Conservation (phyloP, 2,888 invertebrate genomes). For the Yponomeuta sedellus region DNA sequence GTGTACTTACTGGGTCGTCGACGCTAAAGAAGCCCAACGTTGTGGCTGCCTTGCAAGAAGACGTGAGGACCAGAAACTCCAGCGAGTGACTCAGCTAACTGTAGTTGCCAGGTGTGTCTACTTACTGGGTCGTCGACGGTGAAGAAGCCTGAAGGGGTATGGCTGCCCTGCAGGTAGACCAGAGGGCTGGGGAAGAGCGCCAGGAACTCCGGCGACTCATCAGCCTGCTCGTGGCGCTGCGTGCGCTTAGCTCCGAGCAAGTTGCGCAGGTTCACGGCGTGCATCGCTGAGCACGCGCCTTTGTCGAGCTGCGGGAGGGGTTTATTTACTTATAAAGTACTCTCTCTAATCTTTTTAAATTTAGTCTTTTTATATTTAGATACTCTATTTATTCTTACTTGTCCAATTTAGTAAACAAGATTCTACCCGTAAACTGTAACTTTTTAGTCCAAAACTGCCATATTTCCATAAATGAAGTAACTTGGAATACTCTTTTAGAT, state of each 20-base stretch:
- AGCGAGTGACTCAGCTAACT: too few species aligned
- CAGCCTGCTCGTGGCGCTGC: conserved; percentile 96
- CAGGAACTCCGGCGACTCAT: conserved; percentile 97
- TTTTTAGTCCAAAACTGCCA: too few species aligned
- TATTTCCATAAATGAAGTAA: too few species aligned
- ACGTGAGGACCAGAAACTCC: too few species aligned
- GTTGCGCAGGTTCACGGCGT: conserved; percentile 98
- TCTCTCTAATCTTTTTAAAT: too few species aligned
- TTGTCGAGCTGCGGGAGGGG: conserved; percentile 85
- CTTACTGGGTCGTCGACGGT: conserved; percentile 93
- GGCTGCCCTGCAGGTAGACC: conserved; percentile 97
- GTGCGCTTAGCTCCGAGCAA: conserved; percentile 96
- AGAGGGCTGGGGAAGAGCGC: conserved; percentile 93
- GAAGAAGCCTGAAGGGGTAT: conserved; percentile 97
- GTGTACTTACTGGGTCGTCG: not conserved
- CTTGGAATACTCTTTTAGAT: too few species aligned
- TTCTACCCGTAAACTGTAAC: too few species aligned
- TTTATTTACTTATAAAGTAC: too few species aligned
- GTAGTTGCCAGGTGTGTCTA: conserved; percentile 1
- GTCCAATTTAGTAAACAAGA: too few species aligned
- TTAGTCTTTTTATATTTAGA: too few species aligned
- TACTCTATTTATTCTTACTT: too few species aligned
- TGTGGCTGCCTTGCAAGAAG: conserved; percentile 98
- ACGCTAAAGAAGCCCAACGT: conserved; percentile 98
- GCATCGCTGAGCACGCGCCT: conserved; percentile 97